Evolutionary conservation across 2,888 invertebrate species (phyloP), one percentile per base, ranked within the genome.

Genomic region (Augochlorella aurata): DNA sequence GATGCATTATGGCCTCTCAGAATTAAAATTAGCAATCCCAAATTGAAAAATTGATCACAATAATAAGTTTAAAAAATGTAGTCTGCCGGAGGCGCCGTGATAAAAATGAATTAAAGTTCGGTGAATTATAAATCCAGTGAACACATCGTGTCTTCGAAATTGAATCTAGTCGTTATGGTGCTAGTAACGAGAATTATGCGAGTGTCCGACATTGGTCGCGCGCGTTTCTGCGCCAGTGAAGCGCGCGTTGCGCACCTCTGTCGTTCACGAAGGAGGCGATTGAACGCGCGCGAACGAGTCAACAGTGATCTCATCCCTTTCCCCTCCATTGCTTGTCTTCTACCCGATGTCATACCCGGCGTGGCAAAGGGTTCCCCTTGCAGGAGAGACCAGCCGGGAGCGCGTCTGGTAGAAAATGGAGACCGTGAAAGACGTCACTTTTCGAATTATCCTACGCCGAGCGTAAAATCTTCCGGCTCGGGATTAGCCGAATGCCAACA

Each of bases 261-360:
- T 0, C 63, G 68, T 84, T 84, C 77, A 79, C 74, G 76, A 63
- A 77, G 72, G 74, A 77, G 77, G 73, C 84, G 85, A 88, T 87
- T 87, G 87, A 83, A 87, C 78, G 83, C 79, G 83, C 80, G 88
- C 85, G 80, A 86, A 83, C 83, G 82, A 82, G 86, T 83, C 86
- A 81, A 85, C 86, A 80, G 86, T 85, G 86, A 86, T 88, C 86
- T 81, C 85, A 54, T 82, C 67, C 73, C 73, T 76, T 54, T 76
- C 68, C 67, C 83, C 70, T 79, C 29, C 73, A 76, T 68, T 50
- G 68, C 69, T 63, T 77, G 74, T 77, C 78, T 80, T 79, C 67
- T 61, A 79, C 74, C 84, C 70, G 76, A 77, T 77, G 81, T 79
- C 78, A 71, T 54, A 54, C 54, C 54, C 70, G 75, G 49, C 29